Evolutionary conservation across 2,797 vertebrate genomes (phyloP).

Genomic region (Simalia tracyae): DNA sequence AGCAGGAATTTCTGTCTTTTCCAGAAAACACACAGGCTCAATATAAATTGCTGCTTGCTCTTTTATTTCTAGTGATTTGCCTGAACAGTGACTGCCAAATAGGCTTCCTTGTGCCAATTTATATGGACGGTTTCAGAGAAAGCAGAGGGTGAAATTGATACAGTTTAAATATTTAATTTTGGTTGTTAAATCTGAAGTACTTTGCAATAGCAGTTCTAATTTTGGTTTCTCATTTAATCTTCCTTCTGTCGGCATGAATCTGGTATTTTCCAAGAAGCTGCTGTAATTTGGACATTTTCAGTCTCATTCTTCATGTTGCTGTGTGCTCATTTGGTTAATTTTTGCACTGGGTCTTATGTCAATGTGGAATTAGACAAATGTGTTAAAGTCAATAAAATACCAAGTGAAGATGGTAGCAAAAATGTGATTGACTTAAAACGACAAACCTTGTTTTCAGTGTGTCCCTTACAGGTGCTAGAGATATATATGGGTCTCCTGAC

Average conservation of each 20-base stretch:
- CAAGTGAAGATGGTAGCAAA: background rate
- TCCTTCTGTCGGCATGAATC: background rate
- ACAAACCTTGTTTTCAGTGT: background rate
- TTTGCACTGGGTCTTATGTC: background rate
- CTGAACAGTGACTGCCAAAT: slow-evolving; percentile 16
- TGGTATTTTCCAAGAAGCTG: background rate
- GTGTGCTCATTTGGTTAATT: slow-evolving; percentile 1
- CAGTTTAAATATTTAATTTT: slow-evolving; percentile 29
- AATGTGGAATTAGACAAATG: background rate
- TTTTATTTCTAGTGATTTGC: slow-evolving; percentile 38
- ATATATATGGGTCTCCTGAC: too few species aligned
- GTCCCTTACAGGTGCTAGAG: background rate
- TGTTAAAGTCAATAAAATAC: slow-evolving; percentile 3
- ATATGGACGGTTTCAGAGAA: slow-evolving; percentile 26
- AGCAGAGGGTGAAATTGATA: background rate
- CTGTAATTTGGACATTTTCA: background rate
- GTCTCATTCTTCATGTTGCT: background rate
- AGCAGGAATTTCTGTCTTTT: slow-evolving; percentile 24
- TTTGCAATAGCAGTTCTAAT: background rate
- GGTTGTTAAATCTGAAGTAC: slow-evolving; percentile 17
- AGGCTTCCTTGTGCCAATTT: slow-evolving; percentile 20
- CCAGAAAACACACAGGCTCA: background rate
- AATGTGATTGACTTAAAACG: background rate
- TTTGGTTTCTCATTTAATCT: slow-evolving; percentile 11
- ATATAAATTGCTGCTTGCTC: slow-evolving; percentile 32